These are phyloP conservation scores for Tragelaphus imberbis DNA, from an alignment of 2,113 vertebrate species.

Conservation along the genomic window DNA sequence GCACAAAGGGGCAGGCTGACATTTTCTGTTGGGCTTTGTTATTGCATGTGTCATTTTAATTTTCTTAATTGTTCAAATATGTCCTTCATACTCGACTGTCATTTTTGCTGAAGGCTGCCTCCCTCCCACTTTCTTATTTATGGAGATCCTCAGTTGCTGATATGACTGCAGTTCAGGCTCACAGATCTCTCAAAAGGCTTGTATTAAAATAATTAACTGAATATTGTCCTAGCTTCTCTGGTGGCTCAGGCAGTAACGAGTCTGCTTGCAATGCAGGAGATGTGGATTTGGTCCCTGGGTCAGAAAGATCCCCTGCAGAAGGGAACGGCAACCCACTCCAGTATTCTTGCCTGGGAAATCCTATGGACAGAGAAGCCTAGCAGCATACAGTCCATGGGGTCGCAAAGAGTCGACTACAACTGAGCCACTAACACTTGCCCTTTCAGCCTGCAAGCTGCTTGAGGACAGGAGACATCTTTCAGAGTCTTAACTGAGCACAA, in stretches of 20 bases:
- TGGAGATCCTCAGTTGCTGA: background rate
- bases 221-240: background rate
- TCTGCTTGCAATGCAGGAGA: background rate
- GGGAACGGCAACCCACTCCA: background rate
- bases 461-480: background rate
- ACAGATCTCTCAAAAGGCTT: background rate
- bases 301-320: background rate
- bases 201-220: background rate
- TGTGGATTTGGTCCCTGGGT: background rate
- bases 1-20: background rate
- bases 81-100: background rate
- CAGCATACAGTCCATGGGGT: background rate
- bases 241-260: background rate
- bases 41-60: background rate
- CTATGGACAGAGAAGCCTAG: background rate
- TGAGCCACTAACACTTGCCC: background rate
- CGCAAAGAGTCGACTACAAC: background rate
- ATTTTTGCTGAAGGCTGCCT: background rate
- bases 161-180: background rate
- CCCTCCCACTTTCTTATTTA: background rate
- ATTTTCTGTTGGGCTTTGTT: background rate
- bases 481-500: background rate
- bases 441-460: background rate
- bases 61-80: background rate
- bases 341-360: background rate